A percentile compares a stretch with the other conserved stretches of the same genome.
Conservation (phyloP, 2,113 vertebrate species). For the Panthera leo region DNA sequence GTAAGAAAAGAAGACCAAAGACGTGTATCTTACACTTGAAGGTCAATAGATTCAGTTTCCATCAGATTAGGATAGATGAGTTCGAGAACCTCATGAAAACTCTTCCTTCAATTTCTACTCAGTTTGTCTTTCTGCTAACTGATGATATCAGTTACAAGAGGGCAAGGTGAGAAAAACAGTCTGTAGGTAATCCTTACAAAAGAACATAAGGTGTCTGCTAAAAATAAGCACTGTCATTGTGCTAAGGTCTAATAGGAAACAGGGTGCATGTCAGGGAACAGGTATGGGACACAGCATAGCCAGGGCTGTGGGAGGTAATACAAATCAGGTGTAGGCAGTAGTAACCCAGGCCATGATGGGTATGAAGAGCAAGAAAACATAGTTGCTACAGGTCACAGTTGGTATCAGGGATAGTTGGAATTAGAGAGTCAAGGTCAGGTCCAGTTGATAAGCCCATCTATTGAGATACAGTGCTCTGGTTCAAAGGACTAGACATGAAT, state of each 20-base stretch:
- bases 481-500: background rate
- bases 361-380: background rate
- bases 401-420: background rate
- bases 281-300: background rate
- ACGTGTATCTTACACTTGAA: background rate
- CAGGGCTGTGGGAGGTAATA: background rate
- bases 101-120: slow-evolving; percentile 52
- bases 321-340: background rate
- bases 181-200: slow-evolving; percentile 29
- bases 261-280: background rate
- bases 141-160: slow-evolving; percentile 60
- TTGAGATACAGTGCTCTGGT: background rate
- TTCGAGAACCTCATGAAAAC: slow-evolving; percentile 59
- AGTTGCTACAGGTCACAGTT: background rate
- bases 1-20: slow-evolving; percentile 46
- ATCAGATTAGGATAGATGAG: slow-evolving; percentile 71
- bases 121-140: slow-evolving; percentile 63
- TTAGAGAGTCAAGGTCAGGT: background rate
- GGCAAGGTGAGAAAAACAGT: slow-evolving; percentile 53
- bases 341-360: background rate
- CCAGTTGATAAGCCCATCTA: background rate
- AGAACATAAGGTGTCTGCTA: slow-evolving; percentile 40
- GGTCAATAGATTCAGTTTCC: slow-evolving; percentile 68
- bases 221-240: slow-evolving; percentile 55
- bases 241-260: background rate